Evolutionary conservation across 2,888 invertebrate species (phyloP).

Genomic region (Fabriciana adippe): DNA sequence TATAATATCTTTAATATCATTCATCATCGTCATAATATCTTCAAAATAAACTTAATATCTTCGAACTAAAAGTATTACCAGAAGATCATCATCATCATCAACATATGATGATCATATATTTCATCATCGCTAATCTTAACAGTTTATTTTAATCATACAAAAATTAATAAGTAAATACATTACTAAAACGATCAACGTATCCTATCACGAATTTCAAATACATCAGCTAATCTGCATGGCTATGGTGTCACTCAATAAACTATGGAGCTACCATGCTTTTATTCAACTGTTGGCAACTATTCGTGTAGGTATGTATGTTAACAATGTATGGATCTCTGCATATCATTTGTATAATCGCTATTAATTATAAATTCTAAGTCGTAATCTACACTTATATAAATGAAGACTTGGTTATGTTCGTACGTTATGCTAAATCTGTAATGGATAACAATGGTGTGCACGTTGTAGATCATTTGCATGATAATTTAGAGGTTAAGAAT

Average conservation of each 20-base stretch:
- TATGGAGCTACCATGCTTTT: slow-evolving; percentile 11
- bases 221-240: slow-evolving; percentile 37
- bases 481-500: not conserved
- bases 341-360: slow-evolving; percentile 11
- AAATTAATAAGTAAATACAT: slow-evolving; percentile 16
- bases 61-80: no score
- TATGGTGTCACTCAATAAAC: slow-evolving; percentile 31
- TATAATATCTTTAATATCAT: no score
- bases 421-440: slow-evolving; percentile 9
- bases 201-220: slow-evolving; percentile 32
- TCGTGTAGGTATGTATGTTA: slow-evolving; percentile 33
- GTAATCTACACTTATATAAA: slow-evolving; percentile 11
- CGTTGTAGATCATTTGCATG: slow-evolving; percentile 8
- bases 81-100: no score
- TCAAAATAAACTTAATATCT: no score
- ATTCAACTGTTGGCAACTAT: slow-evolving; percentile 24
- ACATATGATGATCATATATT: no score
- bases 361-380: slow-evolving; percentile 26
- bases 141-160: no score
- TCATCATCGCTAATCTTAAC: no score
- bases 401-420: not conserved
- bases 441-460: slow-evolving; percentile 6
- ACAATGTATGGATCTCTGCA: slow-evolving; percentile 17
- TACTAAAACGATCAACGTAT: slow-evolving; percentile 19
- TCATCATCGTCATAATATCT: no score